Conservation (phyloP, 2,113 vertebrate species). For the Ascaphus truei region DNA sequence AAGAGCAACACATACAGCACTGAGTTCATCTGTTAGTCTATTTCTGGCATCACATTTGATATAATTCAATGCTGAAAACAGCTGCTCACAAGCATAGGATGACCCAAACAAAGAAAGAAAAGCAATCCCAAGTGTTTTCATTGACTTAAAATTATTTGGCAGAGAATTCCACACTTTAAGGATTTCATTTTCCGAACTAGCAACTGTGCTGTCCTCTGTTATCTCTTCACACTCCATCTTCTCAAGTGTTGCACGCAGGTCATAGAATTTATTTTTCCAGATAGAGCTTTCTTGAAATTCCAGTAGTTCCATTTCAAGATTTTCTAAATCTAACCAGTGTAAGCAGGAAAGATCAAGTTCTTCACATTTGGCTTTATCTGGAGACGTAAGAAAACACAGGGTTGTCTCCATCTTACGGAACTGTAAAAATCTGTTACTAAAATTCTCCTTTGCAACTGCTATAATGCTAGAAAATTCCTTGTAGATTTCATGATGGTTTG, state of each 20-base stretch:
- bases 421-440: conserved; percentile 5
- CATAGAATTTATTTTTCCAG: neutral
- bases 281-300: neutral
- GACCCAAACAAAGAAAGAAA: neutral
- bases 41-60: conserved; percentile 12
- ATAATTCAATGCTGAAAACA: conserved; percentile 8
- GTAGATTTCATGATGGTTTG: neutral
- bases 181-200: neutral
- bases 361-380: neutral
- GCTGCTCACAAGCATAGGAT: neutral
- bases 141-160: conserved; percentile 8
- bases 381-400: conserved; percentile 3
- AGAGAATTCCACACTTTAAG: neutral
- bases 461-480: conserved; percentile 5
- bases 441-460: conserved; percentile 6
- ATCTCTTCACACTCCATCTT: conserved; percentile 1
- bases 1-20: conserved; percentile 8
- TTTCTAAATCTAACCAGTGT: neutral
- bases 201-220: neutral
- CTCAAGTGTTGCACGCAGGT: neutral
- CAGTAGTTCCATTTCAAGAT: neutral
- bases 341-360: neutral
- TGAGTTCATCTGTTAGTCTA: conserved; percentile 7
- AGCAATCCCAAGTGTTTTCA: neutral
- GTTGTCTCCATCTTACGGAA: neutral